Evolutionary conservation across 2,113 vertebrate genomes (phyloP).

Genomic region (Pleuronectes platessa): DNA sequence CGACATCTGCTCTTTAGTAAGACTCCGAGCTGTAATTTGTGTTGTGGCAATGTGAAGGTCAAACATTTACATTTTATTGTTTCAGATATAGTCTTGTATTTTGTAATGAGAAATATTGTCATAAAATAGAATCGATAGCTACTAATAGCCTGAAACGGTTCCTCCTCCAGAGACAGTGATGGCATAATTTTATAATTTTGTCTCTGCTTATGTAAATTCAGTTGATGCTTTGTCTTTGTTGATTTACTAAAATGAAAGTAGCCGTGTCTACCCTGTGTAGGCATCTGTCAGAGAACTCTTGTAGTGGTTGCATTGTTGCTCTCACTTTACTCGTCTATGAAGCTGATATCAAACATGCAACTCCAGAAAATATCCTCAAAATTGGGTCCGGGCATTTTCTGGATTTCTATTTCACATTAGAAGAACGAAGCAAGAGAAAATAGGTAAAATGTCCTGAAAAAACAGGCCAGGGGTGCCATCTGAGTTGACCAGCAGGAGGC

Average conservation of each 20-base stretch:
- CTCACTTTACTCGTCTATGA: not conserved
- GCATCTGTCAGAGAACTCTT: not conserved
- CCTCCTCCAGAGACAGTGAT: not conserved
- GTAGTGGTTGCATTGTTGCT: conserved; percentile 1
- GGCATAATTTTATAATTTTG: not conserved
- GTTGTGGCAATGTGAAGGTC: not conserved
- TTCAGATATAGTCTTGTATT: not conserved
- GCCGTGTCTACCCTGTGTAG: too few species aligned
- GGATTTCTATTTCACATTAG: too few species aligned
- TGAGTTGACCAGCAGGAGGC: too few species aligned
- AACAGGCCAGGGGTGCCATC: too few species aligned
- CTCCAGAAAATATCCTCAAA: too few species aligned
- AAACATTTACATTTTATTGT: not conserved
- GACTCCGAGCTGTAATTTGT: not conserved
- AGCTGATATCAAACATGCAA: too few species aligned
- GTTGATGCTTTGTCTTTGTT: not conserved
- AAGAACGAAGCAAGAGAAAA: too few species aligned
- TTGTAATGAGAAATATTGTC: not conserved
- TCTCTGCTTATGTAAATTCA: not conserved
- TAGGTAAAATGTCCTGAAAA: too few species aligned
- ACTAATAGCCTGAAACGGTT: not conserved
- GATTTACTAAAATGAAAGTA: not conserved
- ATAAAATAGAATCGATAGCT: not conserved
- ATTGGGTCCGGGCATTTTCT: too few species aligned
- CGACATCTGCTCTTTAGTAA: conserved; percentile 97